Evolutionary conservation across 2,797 vertebrate species (phyloP).

Genomic region (Psittacula derbiana): DNA sequence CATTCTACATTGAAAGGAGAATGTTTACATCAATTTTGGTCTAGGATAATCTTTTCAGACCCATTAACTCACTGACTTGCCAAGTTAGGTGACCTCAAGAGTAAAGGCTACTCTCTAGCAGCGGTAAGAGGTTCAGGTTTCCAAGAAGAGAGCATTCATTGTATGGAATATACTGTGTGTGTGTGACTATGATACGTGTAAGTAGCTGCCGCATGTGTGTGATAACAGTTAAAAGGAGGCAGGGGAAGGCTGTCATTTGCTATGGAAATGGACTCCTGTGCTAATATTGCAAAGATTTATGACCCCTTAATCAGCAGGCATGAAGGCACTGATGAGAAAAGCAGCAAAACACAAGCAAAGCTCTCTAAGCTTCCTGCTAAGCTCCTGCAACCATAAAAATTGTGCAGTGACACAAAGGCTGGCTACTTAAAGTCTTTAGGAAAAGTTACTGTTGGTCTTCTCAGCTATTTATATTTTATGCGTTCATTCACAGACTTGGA

Average conservation of each 20-base stretch:
- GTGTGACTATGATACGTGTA: not conserved
- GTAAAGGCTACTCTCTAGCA: conserved; percentile 31
- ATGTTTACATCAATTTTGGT: conserved; percentile 61
- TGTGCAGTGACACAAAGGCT: not conserved
- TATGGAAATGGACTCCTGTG: not conserved
- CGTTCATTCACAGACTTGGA: not conserved
- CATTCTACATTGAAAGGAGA: conserved; percentile 20
- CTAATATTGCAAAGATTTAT: conserved; percentile 61
- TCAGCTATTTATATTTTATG: not conserved
- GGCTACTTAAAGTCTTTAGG: not conserved
- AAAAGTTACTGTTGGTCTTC: not conserved
- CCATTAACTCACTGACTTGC: conserved; percentile 64
- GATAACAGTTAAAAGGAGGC: not conserved
- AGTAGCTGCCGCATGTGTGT: not conserved
- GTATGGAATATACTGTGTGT: not conserved
- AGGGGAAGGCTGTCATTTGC: not conserved
- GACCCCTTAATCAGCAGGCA: conserved; percentile 27
- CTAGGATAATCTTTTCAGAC: conserved; percentile 53
- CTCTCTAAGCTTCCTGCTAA: conserved; percentile 11
- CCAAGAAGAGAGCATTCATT: not conserved
- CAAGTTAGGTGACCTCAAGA: conserved; percentile 49
- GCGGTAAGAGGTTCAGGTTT: not conserved
- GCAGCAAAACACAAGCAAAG: conserved; percentile 29
- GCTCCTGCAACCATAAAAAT: not conserved
- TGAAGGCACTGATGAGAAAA: conserved; percentile 55